phyloP scores from a whole-genome alignment of 2,888 invertebrate genomes.

The Rosalia funebris region DNA sequence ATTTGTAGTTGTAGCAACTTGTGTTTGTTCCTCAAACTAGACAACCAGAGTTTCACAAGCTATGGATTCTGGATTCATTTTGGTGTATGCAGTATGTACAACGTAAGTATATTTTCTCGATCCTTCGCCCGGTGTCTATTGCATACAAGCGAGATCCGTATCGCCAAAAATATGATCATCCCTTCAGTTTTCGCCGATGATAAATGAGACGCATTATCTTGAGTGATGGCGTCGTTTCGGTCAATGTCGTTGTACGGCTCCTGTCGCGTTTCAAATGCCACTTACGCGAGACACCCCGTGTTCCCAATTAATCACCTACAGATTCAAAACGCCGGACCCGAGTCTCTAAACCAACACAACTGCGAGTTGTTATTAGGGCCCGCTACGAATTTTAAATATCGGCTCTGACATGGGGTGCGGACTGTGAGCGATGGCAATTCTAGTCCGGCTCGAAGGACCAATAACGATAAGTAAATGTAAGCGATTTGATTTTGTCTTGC shows the following conservation, averaged over 20 bases:
- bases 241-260: constrained; percentile 57
- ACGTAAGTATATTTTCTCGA: too few species aligned
- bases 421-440: too few species aligned
- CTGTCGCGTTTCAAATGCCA: constrained; percentile 56
- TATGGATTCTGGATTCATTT: too few species aligned
- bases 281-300: constrained; percentile 50
- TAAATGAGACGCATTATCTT: constrained; percentile 56
- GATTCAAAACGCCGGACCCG: constrained; percentile 38
- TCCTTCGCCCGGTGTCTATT: too few species aligned
- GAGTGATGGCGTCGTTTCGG: constrained; percentile 58
- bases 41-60: too few species aligned
- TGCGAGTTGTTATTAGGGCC: not conserved
- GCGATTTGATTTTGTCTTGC: too few species aligned
- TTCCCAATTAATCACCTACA: constrained; percentile 45
- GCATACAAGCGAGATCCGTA: too few species aligned
- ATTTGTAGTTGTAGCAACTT: too few species aligned
- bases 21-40: too few species aligned
- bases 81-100: too few species aligned
- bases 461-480: too few species aligned
- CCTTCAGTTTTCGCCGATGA: constrained; percentile 47
- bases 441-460: not conserved
- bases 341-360: not conserved
- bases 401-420: too few species aligned
- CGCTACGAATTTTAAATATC: not conserved
- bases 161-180: constrained; percentile 33